Base-by-base conservation (phyloP, 2,888 invertebrate species). In the Fragum whitleyi region DNA sequence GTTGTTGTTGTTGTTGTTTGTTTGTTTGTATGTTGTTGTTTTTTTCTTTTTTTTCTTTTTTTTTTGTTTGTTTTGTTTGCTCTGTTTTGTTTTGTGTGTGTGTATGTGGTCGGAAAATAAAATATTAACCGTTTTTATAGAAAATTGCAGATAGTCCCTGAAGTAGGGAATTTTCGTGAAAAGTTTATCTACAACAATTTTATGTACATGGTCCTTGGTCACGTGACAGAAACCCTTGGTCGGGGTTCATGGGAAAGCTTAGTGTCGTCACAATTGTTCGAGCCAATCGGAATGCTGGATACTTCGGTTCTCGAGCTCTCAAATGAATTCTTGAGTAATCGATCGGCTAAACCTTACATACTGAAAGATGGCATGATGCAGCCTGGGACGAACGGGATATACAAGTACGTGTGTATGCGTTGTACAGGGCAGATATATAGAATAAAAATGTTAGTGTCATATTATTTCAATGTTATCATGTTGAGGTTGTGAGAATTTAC, bases 101-200 rank as follows among this genome's bases (percentile, higher is more conserved):
- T n/a, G n/a, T n/a, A n/a, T n/a, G n/a, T n/a, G n/a, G n/a, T n/a
- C n/a, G n/a, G n/a, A n/a, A n/a, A n/a, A n/a, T n/a, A n/a, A n/a
- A n/a, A n/a, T n/a, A n/a, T n/a, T n/a, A n/a, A n/a, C n/a, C n/a
- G n/a, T n/a, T 57, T 21, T 57, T 23, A 2, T 5, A 23, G 57
- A 26, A 57, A 57, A 57, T 5, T 57, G 47, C 3, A 47, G 6
- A 14, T 47, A 3, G 16, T 47, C 3, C 47, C 47, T 19, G 23
- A 9, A 11, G 57, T 57, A 14, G 23, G 21, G 3, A 23, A 23
- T 57, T 21, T 57, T 14, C 23, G 47, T 47, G 26, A 67, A 36
- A 1, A 9, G 29, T 86, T 86, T 57, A 62, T 77, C 1, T 87
- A 87, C 80, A 89, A 86, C 79, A 88, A 86, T 68, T 78, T 88